A percentile compares a stretch with the other conserved stretches of the same genome.
Evolutionary conservation across 2,113 vertebrate genomes (phyloP).

Genomic region (Orthonyx spaldingii): DNA sequence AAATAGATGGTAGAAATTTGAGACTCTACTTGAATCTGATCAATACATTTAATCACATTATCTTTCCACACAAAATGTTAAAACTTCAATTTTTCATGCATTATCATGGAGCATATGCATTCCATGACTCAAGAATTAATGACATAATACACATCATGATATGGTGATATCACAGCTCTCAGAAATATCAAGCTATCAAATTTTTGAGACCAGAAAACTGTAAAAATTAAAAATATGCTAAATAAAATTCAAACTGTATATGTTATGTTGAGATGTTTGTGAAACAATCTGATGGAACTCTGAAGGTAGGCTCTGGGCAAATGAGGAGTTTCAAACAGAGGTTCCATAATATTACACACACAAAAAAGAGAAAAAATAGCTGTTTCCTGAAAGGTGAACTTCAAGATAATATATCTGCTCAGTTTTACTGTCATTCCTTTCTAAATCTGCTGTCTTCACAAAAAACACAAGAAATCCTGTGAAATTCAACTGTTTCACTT

Average conservation of each 20-base stretch:
- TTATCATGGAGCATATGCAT: not conserved
- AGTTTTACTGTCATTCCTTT: not conserved
- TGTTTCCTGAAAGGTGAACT: not conserved
- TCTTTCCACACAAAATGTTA: not conserved
- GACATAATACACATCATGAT: not conserved
- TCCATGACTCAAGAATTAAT: not conserved
- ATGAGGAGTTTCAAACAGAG: not conserved
- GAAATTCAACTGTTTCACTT: not conserved
- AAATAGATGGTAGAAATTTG: not conserved
- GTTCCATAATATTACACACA: not conserved
- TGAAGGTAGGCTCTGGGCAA: not conserved
- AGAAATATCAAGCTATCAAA: not conserved
- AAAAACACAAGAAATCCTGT: not conserved
- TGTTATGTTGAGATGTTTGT: not conserved
- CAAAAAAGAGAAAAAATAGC: accelerated
- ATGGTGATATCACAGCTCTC: not conserved
- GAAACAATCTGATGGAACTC: not conserved
- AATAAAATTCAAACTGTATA: not conserved
- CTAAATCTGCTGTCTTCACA: not conserved
- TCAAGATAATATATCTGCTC: not conserved
- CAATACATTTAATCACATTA: not conserved
- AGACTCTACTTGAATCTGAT: not conserved
- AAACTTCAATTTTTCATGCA: not conserved
- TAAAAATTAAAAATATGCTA: not conserved
- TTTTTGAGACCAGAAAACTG: not conserved